A percentile compares a stretch with the other conserved stretches of the same genome.
These are phyloP conservation scores for Nephrocerus scutellatus DNA, from an alignment of 2,888 invertebrate genomes.

Conservation along the genomic window DNA sequence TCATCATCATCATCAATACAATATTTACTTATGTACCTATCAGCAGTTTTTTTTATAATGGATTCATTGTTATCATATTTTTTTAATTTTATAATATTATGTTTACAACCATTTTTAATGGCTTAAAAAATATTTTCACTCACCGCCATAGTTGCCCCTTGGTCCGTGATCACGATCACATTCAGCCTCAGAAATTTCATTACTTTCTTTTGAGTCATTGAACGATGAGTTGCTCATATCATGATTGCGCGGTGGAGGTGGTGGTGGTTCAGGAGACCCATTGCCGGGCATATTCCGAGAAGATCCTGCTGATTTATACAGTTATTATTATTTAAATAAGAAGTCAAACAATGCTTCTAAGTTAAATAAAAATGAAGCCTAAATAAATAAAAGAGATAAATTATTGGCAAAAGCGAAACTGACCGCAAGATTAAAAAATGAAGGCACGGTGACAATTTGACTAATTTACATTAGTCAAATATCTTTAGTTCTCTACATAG, in stretches of 20 bases:
- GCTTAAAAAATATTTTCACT: conserved; percentile 36
- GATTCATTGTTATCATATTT: too few species aligned
- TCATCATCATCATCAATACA: not conserved
- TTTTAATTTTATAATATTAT: conserved; percentile 4
- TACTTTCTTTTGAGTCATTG: conserved; percentile 90
- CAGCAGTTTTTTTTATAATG: not conserved
- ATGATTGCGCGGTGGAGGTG: conserved; percentile 77
- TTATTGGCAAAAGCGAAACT: not conserved
- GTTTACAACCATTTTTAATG: too few species aligned
- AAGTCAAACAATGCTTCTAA: not conserved
- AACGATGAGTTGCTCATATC: conserved; percentile 74
- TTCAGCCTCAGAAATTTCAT: conserved; percentile 89
- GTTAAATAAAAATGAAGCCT: not conserved
- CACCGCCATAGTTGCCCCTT: conserved; percentile 75
- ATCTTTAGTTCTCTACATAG: too few species aligned
- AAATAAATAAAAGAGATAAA: not conserved
- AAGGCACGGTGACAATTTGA: too few species aligned
- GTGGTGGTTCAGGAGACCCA: conserved; percentile 60
- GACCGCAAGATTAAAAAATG: not conserved
- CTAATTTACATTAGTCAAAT: too few species aligned
- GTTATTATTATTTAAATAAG: conserved; percentile 10
- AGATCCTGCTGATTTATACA: conserved; percentile 35
- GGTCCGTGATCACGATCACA: conserved; percentile 80
- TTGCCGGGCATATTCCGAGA: conserved; percentile 47
- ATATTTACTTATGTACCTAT: not conserved